phyloP scores from a whole-genome alignment of 2,797 vertebrate species.

The Peromyscus aztecus region DNA sequence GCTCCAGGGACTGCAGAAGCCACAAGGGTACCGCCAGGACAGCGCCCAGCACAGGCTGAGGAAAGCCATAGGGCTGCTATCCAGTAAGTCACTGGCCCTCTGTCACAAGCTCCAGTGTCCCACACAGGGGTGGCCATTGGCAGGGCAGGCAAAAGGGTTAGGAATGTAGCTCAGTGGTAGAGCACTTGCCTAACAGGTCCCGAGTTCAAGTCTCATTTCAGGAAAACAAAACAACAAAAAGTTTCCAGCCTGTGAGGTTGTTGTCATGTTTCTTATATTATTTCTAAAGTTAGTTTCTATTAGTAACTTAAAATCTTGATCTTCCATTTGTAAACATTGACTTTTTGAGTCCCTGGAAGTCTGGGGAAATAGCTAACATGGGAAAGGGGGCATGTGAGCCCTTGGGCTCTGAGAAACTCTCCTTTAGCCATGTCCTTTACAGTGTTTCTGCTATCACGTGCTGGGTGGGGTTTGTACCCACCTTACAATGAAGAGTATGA shows the following conservation, averaged over 20 bases:
- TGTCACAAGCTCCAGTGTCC: accelerated
- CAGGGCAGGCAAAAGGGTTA: background rate
- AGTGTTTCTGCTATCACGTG: accelerated
- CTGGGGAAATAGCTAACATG: background rate
- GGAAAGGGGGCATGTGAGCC: background rate
- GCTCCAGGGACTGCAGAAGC: background rate
- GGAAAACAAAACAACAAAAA: background rate
- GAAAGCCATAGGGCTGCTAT: background rate
- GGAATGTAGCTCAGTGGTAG: background rate
- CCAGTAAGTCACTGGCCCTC: slow-evolving; percentile 84
- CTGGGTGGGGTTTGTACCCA: background rate
- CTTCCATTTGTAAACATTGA: background rate
- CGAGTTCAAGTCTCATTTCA: background rate
- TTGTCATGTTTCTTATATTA: background rate
- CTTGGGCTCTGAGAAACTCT: background rate
- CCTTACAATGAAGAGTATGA: background rate
- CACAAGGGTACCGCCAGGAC: background rate
- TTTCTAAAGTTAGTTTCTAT: slow-evolving; percentile 19
- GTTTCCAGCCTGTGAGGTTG: background rate
- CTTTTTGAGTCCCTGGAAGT: background rate
- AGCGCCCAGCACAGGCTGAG: background rate
- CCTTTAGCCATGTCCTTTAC: background rate
- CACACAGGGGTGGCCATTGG: too few relatives aligned
- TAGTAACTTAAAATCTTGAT: background rate
- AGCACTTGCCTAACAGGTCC: background rate